These are phyloP conservation scores for Callospermophilus lateralis DNA, from an alignment of 2,113 vertebrate species.

Conservation along the genomic window DNA sequence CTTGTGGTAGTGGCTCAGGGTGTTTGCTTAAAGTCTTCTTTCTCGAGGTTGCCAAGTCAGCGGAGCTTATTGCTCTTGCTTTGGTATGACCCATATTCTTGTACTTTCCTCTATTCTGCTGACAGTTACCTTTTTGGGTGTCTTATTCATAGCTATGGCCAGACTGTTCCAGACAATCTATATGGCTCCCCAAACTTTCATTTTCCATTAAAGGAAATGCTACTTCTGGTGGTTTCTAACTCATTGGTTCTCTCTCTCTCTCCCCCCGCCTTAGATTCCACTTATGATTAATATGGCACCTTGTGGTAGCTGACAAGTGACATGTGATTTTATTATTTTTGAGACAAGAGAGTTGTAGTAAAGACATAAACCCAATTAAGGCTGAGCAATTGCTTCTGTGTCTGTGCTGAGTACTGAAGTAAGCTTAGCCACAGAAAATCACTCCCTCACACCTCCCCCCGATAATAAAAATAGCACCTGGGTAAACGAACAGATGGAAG, in stretches of 20 bases:
- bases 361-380: not conserved
- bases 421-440: constrained; percentile 27
- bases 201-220: constrained; percentile 18
- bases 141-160: constrained; percentile 4
- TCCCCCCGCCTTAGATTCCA: not conserved
- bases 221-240: not conserved
- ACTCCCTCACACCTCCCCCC: not conserved
- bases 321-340: constrained; percentile 53
- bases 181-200: not conserved
- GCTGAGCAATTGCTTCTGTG: not conserved
- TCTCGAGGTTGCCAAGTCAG: not conserved
- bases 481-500: constrained; percentile 6
- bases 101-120: constrained; percentile 13
- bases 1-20: not conserved
- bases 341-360: constrained; percentile 25
- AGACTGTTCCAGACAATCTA: constrained; percentile 12
- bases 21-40: not conserved
- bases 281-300: constrained; percentile 21
- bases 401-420: not conserved
- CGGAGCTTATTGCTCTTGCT: not conserved
- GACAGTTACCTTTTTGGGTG: not conserved
- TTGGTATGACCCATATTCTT: not conserved
- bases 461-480: constrained; percentile 40
- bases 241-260: not conserved
- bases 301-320: not conserved